phyloP scores from a whole-genome alignment of 1,140 invertebrate genomes.

The Leptestheria dahalacensis region DNA sequence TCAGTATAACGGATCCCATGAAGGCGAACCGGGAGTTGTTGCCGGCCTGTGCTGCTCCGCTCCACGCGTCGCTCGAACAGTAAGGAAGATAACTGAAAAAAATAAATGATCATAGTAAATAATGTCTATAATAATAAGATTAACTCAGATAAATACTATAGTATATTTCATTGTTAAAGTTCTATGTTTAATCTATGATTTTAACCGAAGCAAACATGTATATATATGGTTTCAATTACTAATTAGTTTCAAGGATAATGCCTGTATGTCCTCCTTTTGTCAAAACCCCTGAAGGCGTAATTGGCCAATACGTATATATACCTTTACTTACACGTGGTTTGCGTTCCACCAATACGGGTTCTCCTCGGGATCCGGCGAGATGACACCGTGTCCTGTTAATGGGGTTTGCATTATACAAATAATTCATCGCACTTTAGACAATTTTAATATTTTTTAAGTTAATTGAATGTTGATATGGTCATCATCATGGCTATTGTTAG shows the following conservation, averaged over 20 bases:
- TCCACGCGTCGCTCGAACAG: conserved; percentile 87
- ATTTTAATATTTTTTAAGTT: no score
- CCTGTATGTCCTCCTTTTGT: no score
- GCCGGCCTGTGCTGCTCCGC: conserved; percentile 43
- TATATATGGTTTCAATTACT: background rate
- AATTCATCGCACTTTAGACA: no score
- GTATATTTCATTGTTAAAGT: background rate
- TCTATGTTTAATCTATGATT: background rate
- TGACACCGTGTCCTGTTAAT: conserved; percentile 59
- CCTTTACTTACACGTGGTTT: conserved; percentile 63
- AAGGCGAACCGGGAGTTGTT: conserved; percentile 51
- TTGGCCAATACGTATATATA: conserved; percentile 1
- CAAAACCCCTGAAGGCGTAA: no score
- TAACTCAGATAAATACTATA: background rate
- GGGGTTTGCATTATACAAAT: no score
- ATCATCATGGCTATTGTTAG: conserved; percentile 3
- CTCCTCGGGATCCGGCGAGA: conserved; percentile 65
- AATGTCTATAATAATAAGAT: background rate
- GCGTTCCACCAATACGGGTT: conserved; percentile 85
- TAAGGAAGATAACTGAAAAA: conserved; percentile 62
- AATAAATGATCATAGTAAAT: conserved; percentile 8
- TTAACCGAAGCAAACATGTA: background rate
- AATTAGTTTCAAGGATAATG: background rate
- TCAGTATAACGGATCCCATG: conserved; percentile 67
- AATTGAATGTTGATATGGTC: no score